phyloP scores from a whole-genome alignment of 2,888 invertebrate species.

The Coelopa pilipes region DNA sequence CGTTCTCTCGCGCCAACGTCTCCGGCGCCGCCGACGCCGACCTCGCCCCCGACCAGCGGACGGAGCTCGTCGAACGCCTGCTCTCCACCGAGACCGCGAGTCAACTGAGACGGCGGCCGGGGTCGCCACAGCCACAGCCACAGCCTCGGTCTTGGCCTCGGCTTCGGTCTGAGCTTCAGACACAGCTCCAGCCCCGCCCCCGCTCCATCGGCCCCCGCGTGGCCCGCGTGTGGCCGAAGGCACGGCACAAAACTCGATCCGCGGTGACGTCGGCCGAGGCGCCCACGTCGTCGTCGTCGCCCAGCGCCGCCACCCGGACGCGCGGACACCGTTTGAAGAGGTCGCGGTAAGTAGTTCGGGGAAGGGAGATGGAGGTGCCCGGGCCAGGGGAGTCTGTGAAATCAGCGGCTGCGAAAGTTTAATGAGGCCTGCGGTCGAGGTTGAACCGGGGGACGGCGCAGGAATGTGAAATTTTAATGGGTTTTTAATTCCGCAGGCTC shows the following conservation, averaged over 20 bases:
- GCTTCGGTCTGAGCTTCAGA: background rate
- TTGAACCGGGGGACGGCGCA: background rate
- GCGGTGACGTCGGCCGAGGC: background rate
- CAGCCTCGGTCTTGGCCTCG: background rate
- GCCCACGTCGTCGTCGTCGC: background rate
- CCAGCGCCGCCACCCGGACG: background rate
- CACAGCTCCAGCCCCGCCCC: background rate
- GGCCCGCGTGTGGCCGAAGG: background rate
- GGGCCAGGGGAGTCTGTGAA: too few relatives aligned
- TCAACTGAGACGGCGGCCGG: constrained; percentile 9
- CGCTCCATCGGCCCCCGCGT: constrained; percentile 17
- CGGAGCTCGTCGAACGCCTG: too few relatives aligned
- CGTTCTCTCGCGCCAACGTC: constrained; percentile 42
- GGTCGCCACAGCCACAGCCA: background rate
- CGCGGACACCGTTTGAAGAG: constrained; percentile 53
- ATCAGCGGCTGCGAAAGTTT: too few relatives aligned
- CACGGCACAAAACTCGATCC: background rate
- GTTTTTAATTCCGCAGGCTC: background rate
- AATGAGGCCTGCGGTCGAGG: background rate
- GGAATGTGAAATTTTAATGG: background rate
- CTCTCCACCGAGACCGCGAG: too few relatives aligned
- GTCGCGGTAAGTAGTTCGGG: constrained; percentile 48
- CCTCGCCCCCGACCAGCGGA: background rate
- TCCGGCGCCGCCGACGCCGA: constrained; percentile 20
- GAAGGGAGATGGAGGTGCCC: background rate